Evolutionary conservation across 2,113 vertebrate species (phyloP).

Genomic region (Lota lota): DNA sequence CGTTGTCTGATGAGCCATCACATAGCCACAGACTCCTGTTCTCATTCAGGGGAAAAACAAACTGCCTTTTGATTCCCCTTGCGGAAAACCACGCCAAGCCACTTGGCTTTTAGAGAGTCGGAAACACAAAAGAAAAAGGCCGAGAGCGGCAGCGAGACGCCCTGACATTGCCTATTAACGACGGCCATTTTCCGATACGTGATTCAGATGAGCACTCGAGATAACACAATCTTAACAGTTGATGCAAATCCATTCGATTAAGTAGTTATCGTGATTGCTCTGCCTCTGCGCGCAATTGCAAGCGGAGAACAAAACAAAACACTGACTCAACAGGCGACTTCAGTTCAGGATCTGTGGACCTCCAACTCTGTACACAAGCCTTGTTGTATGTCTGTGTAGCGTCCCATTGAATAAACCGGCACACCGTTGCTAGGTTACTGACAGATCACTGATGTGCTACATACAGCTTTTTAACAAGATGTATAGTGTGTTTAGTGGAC

Average conservation of each 20-base stretch:
- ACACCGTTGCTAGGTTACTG: too few relatives aligned
- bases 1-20: constrained; percentile 30
- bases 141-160: constrained; percentile 28
- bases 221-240: constrained; percentile 26
- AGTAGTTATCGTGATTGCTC: constrained; percentile 9
- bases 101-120: constrained; percentile 9
- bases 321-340: too few relatives aligned
- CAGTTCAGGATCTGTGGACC: too few relatives aligned
- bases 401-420: too few relatives aligned
- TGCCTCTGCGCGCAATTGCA: constrained; percentile 12
- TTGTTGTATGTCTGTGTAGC: too few relatives aligned
- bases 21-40: constrained; percentile 17
- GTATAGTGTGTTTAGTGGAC: too few relatives aligned
- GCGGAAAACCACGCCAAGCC: constrained; percentile 24
- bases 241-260: constrained; percentile 35
- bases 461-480: too few relatives aligned
- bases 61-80: constrained; percentile 46
- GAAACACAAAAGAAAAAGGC: constrained; percentile 25
- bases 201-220: constrained; percentile 17
- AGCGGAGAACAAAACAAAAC: background rate
- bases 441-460: too few relatives aligned
- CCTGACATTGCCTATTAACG: constrained; percentile 23
- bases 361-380: too few relatives aligned
- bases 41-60: background rate
- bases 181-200: constrained; percentile 29